Evolutionary conservation across 2,888 invertebrate species (phyloP), one percentile per base, ranked within the genome.

Genomic region (Malachius bipustulatus): DNA sequence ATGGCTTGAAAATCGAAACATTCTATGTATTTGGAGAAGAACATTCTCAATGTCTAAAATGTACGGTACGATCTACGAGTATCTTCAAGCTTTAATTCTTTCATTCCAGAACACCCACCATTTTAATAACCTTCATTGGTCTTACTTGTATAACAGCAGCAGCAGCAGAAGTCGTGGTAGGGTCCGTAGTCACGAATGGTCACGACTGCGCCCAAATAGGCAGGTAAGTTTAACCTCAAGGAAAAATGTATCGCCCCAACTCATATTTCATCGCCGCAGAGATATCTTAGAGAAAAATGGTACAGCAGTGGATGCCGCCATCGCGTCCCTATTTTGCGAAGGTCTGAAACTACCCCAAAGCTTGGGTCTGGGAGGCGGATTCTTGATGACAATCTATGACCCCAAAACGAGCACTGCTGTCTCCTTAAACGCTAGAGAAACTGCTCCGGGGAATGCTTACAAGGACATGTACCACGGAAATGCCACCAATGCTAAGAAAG

Each of bases 361-460:
- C 49, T 82, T 81, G 77, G 91, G 91, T 1, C 63, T 91, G 3
- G 90, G 91, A 3, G 91, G 93, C 29, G 91, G 91, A 9, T 90
- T 90, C 61, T 64, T 90, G 16, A 79, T 87, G 61, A 84, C 83
- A 1, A 71, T 87, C 36, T 90, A 87, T 66, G 75, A 77, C 48
- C 74, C 74, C 34, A 48, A 58, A 28, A 71, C 65, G 1, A 61
- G 70, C 3, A 65, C 59, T 36, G 70, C 78, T 2, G 66, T 70
- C 31, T 73, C 75, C 9, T 52, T 90, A 33, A 77, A 82, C 58
- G 82, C 87, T 0, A 68, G 88, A 39, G 89, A 89, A 66, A 64
- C 71, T 0, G 89, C 88, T 0, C 88, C 90, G 0, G 59, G 57
- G 1, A 69, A 63, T 0, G 77, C 91, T 1, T 62, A 66, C 4